Base-by-base conservation (phyloP, 2,797 vertebrate species). In the Chrosomus eos region DNA sequence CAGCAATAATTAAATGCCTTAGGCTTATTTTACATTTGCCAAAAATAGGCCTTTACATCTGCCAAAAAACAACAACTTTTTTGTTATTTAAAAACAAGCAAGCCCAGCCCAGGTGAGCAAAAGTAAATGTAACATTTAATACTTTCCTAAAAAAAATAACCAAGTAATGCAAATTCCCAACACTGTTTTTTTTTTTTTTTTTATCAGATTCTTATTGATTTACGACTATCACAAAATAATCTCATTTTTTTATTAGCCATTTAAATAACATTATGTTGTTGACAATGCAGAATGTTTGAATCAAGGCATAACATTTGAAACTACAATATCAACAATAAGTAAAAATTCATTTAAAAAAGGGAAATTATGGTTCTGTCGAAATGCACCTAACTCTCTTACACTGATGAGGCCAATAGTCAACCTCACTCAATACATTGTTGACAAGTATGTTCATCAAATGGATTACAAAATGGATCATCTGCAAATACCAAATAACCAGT, bases 401-500 rank as follows among this genome's bases (percentile, higher is more conserved):
- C 73, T n/a, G 31, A 10, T 67, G 72, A 88, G 80, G 66, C 77
- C 83, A 71, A 36, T 38, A 86, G 62, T 51, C 11, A 75, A 38
- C 33, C 23, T 76, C 74, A 10, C 4, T 40, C 7, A 58, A 85
- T 53, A 83, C 75, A 45, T 72, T 87, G 83, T 87, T 84, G 73
- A 89, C 76, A 82, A 67, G 26, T 76, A 81, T 67, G 33, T 84
- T 81, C 85, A 71, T 78, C 45, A 82, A 72, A 76, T 58, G 86
- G 81, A 87, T 87, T 86, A 80, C 75, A 76, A 77, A 82, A 82
- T 71, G 82, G 83, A 84, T 81, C 82, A 68, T 89, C 73, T 70
- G 88, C 71, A 81, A 87, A 89, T 77, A 83, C 83, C 86, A 45
- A 74, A 89, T 71, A 67, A 74, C 58, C 83, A 76, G 83, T 80